Evolutionary conservation across 2,888 invertebrate genomes (phyloP).

Genomic region (Schrankia costaestrigalis): DNA sequence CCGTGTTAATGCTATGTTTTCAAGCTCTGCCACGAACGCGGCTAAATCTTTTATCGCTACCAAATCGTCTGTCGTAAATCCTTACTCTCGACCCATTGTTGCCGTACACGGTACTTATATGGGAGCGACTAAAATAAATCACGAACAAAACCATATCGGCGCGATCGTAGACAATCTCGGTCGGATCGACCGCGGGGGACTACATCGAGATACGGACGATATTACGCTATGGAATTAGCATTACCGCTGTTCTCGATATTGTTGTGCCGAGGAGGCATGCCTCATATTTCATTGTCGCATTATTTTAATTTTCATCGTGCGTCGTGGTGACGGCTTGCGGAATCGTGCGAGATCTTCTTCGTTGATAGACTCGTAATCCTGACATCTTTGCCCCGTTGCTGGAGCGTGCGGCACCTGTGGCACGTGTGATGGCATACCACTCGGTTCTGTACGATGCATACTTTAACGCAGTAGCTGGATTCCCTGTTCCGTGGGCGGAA

Average conservation of each 20-base stretch:
- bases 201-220: slow-evolving; percentile 63
- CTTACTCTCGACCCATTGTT: slow-evolving; percentile 68
- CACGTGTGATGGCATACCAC: slow-evolving; percentile 44
- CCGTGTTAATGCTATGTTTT: slow-evolving; percentile 43
- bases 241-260: slow-evolving; percentile 70
- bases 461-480: too few relatives aligned
- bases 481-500: slow-evolving; percentile 2
- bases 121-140: slow-evolving; percentile 78
- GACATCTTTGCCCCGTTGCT: slow-evolving; percentile 47
- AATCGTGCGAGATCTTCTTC: slow-evolving; percentile 65
- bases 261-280: slow-evolving; percentile 46
- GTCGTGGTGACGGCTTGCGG: slow-evolving; percentile 38
- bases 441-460: slow-evolving; percentile 19
- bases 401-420: slow-evolving; percentile 42
- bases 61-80: slow-evolving; percentile 77
- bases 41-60: slow-evolving; percentile 74
- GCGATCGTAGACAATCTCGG: slow-evolving; percentile 69
- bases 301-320: slow-evolving; percentile 66
- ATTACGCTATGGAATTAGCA: slow-evolving; percentile 79
- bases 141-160: slow-evolving; percentile 76
- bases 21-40: slow-evolving; percentile 41
- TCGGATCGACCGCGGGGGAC: slow-evolving; percentile 60
- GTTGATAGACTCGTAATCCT: slow-evolving; percentile 59
- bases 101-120: slow-evolving; percentile 71
- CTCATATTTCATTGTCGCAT: slow-evolving; percentile 61